Conservation (phyloP, 2,888 invertebrate species). For the Dryobota labecula region DNA sequence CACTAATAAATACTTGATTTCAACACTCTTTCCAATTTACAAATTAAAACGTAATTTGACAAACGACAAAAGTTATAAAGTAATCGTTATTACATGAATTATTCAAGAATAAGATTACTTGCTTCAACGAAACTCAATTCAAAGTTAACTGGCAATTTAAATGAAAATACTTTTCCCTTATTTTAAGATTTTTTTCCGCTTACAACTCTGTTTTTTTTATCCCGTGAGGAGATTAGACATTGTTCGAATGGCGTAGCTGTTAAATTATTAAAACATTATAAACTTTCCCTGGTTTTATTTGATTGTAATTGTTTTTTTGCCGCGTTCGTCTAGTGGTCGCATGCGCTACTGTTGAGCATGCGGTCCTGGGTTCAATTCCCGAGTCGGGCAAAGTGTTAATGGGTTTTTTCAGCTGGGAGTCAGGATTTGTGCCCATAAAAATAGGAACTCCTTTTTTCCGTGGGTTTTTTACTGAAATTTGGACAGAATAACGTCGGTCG, state of each 20-base stretch:
- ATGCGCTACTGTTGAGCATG: too few relatives aligned
- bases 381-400: too few relatives aligned
- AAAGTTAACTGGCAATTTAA: conserved; percentile 80
- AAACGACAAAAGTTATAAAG: conserved; percentile 64
- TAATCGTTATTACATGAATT: conserved; percentile 72
- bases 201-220: conserved; percentile 74
- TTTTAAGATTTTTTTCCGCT: conserved; percentile 73
- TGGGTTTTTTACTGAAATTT: too few relatives aligned
- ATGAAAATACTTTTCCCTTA: conserved; percentile 78
- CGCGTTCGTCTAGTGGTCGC: background rate
- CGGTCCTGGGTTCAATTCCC: too few relatives aligned
- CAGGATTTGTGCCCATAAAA: background rate
- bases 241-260: conserved; percentile 71
- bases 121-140: conserved; percentile 81
- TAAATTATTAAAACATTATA: conserved; percentile 65
- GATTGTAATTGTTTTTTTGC: conserved; percentile 43
- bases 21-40: background rate
- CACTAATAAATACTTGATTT: too few relatives aligned
- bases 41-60: conserved; percentile 40
- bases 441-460: background rate
- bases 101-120: conserved; percentile 78
- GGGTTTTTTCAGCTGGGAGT: too few relatives aligned
- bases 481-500: too few relatives aligned
- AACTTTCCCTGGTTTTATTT: conserved; percentile 54
- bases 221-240: conserved; percentile 80